phyloP scores from a whole-genome alignment of 1,140 invertebrate genomes.

The Belonocnema kinseyi region DNA sequence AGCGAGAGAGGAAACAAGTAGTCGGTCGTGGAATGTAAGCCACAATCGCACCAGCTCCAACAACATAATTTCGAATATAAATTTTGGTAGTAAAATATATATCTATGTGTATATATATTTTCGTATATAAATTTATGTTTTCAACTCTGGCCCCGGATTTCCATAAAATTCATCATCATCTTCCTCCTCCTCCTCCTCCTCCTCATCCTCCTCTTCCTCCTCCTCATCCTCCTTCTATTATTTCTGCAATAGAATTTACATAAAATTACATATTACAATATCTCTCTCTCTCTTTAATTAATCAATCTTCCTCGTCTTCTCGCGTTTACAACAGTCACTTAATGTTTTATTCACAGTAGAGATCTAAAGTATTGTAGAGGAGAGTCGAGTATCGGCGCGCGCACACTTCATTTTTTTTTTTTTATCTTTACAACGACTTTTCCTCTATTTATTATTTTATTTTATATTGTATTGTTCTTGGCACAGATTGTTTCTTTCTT shows the following conservation, averaged over 20 bases:
- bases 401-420: no score
- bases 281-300: neutral
- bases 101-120: slow-evolving; percentile 51
- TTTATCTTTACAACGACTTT: slow-evolving; percentile 45
- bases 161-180: slow-evolving; percentile 61
- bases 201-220: slow-evolving; percentile 40
- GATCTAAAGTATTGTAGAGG: slow-evolving; percentile 59
- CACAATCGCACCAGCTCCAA: slow-evolving; percentile 66
- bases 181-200: no score
- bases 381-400: slow-evolving; percentile 59
- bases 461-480: slow-evolving; percentile 63
- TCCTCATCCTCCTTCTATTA: slow-evolving; percentile 8
- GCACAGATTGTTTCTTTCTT: slow-evolving; percentile 60
- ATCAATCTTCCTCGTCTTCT: slow-evolving; percentile 10
- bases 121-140: slow-evolving; percentile 68
- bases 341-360: slow-evolving; percentile 61
- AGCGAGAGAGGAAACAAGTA: slow-evolving; percentile 50
- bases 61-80: slow-evolving; percentile 74
- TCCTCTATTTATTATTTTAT: slow-evolving; percentile 37
- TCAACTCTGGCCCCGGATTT: slow-evolving; percentile 72
- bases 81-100: slow-evolving; percentile 76
- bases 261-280: neutral
- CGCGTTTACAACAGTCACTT: slow-evolving; percentile 50
- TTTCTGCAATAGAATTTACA: slow-evolving; percentile 51
- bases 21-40: slow-evolving; percentile 72